These are phyloP conservation scores for Cisticola juncidis DNA, from an alignment of 2,113 vertebrate genomes.

Conservation along the genomic window DNA sequence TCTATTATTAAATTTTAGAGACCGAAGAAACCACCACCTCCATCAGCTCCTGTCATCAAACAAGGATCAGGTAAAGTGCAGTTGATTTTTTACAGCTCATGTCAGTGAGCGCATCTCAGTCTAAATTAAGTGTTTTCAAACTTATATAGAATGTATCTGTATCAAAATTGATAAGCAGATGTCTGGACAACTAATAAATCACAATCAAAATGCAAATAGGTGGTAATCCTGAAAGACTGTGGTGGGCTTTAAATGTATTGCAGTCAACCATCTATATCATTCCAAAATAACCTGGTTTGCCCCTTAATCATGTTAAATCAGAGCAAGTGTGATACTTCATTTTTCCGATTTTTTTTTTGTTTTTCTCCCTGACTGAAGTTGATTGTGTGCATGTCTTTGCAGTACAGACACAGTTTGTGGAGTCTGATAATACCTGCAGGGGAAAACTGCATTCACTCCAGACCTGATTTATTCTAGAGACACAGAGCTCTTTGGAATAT, in stretches of 20 bases:
- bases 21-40: slow-evolving; percentile 97
- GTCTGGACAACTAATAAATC: not conserved
- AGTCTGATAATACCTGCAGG: not conserved
- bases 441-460: not conserved
- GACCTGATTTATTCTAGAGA: not conserved
- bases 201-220: not conserved
- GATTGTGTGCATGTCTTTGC: not conserved
- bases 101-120: not conserved
- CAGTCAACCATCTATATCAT: not conserved
- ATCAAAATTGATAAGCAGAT: not conserved
- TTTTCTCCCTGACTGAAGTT: not conserved
- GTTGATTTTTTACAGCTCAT: not conserved
- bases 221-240: not conserved
- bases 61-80: slow-evolving; percentile 84
- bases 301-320: not conserved
- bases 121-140: not conserved
- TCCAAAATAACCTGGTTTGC: not conserved
- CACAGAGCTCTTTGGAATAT: not conserved
- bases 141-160: not conserved
- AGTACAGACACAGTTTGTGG: not conserved
- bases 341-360: not conserved
- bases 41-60: slow-evolving; percentile 86
- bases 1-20: slow-evolving; percentile 80
- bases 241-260: not conserved
- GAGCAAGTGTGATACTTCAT: not conserved